Percentiles rank a stretch among this genome's conserved stretches.
Evolutionary conservation across 2,113 vertebrate species (phyloP).

Genomic region (Seriola aureovittata): DNA sequence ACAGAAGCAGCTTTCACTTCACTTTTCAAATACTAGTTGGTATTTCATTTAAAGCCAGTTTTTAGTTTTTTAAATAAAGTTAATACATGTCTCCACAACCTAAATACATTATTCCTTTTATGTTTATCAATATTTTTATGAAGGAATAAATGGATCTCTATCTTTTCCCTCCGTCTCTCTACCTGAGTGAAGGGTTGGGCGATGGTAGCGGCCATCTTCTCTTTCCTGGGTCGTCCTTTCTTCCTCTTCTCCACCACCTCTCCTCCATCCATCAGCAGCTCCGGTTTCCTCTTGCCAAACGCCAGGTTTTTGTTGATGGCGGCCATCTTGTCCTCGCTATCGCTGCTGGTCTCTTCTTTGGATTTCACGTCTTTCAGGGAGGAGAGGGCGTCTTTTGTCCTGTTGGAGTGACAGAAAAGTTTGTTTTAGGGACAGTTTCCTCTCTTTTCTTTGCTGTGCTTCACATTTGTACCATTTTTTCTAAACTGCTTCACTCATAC

Average conservation of each 20-base stretch:
- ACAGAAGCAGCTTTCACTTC: background rate
- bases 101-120: background rate
- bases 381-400: slow-evolving; percentile 88
- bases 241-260: slow-evolving; percentile 95
- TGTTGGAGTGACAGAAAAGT: slow-evolving; percentile 30
- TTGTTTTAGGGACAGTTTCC: rapidly evolving
- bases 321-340: slow-evolving; percentile 94
- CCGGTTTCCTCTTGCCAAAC: slow-evolving; percentile 91
- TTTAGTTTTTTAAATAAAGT: too few species aligned
- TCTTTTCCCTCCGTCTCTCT: background rate
- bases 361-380: slow-evolving; percentile 86
- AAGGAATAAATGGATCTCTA: too few species aligned
- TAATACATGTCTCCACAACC: background rate
- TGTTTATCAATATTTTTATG: too few species aligned
- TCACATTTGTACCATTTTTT: background rate
- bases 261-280: slow-evolving; percentile 86
- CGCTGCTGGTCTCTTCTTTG: slow-evolving; percentile 95
- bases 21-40: too few species aligned
- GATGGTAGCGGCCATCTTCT: slow-evolving; percentile 88
- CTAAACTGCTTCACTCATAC: rapidly evolving
- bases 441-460: background rate
- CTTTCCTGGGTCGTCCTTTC: slow-evolving; percentile 96
- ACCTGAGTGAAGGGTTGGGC: slow-evolving; percentile 90
- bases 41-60: too few species aligned
- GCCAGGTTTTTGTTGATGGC: slow-evolving; percentile 88